Evolutionary conservation across 1,140 invertebrate genomes (phyloP).

Genomic region (Drosophila bipectinata): DNA sequence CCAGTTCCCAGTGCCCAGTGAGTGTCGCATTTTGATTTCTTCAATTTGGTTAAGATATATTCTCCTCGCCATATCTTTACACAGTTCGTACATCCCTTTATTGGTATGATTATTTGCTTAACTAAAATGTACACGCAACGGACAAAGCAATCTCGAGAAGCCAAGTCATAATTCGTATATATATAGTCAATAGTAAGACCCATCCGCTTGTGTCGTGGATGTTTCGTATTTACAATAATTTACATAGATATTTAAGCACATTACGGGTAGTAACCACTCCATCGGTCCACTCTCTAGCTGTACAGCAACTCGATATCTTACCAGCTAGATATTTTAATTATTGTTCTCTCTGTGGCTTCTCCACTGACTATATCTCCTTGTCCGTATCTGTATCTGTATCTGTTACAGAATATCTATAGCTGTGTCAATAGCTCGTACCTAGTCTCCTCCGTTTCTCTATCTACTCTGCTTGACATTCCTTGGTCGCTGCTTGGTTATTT

Average conservation of each 20-base stretch:
- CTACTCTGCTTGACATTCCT: conserved; percentile 35
- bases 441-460: conserved; percentile 1
- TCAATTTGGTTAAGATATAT: conserved; percentile 47
- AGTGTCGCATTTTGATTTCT: conserved; percentile 19
- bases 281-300: conserved; percentile 31
- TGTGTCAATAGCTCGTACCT: conserved; percentile 5
- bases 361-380: conserved; percentile 3
- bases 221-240: conserved; percentile 68
- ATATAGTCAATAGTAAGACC: conserved; percentile 40
- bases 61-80: conserved; percentile 38
- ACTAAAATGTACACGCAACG: conserved; percentile 73
- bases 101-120: conserved; percentile 54
- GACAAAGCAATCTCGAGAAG: conserved; percentile 61
- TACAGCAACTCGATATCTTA: conserved; percentile 58
- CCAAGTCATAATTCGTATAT: conserved; percentile 54
- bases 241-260: conserved; percentile 73
- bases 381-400: conserved; percentile 17
- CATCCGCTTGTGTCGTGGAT: neutral
- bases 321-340: conserved; percentile 72
- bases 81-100: conserved; percentile 55
- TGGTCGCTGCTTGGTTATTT: conserved; percentile 73
- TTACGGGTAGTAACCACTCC: conserved; percentile 49
- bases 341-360: conserved; percentile 69
- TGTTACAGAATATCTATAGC: conserved; percentile 4
- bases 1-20: neutral